These are phyloP conservation scores for Pedionomus torquatus DNA, from an alignment of 2,113 vertebrate species.

Conservation along the genomic window DNA sequence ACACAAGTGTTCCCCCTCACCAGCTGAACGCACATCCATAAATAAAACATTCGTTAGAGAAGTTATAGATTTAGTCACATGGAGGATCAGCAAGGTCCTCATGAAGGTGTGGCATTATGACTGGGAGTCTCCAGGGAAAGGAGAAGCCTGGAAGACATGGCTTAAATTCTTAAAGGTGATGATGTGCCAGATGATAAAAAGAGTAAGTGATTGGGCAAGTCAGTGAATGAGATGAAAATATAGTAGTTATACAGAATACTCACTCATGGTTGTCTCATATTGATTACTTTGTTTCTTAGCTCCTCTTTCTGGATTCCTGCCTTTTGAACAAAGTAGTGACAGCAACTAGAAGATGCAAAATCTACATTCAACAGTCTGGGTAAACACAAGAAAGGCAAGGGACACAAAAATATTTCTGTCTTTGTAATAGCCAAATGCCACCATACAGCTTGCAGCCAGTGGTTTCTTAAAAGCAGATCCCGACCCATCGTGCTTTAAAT, in stretches of 20 bases:
- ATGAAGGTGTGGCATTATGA: background rate
- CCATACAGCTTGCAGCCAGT: background rate
- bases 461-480: background rate
- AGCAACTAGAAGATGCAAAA: background rate
- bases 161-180: background rate
- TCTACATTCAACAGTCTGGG: background rate
- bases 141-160: background rate
- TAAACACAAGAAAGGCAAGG: background rate
- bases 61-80: background rate
- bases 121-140: background rate
- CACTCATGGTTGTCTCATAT: background rate
- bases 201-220: background rate
- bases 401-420: background rate
- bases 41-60: slow-evolving; percentile 12
- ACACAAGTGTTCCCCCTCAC: background rate
- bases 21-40: background rate
- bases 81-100: background rate
- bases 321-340: background rate
- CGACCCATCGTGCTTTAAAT: background rate
- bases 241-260: background rate
- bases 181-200: background rate
- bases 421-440: background rate
- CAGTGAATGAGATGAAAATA: background rate
- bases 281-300: background rate
- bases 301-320: background rate